These are phyloP conservation scores for Melinaea marsaeus DNA, from an alignment of 2,888 invertebrate species.

Conservation along the genomic window DNA sequence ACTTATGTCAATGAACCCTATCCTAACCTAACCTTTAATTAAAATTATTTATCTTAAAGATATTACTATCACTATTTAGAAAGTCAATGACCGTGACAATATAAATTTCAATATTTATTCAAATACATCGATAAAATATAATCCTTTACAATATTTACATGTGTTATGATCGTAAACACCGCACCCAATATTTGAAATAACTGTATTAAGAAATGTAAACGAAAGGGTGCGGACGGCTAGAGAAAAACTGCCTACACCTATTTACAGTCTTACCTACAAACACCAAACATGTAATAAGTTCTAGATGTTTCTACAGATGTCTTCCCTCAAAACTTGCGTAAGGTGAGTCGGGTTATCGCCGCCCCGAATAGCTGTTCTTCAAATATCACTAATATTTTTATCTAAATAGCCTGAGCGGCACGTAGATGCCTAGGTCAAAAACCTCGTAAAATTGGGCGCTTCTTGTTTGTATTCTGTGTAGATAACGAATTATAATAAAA, in stretches of 20 bases:
- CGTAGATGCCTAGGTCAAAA: constrained; percentile 55
- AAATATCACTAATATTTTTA: constrained; percentile 52
- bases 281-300: constrained; percentile 17
- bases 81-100: too few species aligned
- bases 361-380: constrained; percentile 39
- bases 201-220: constrained; percentile 16
- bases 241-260: constrained; percentile 22
- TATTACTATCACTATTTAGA: too few species aligned
- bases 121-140: constrained; percentile 12
- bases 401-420: constrained; percentile 40
- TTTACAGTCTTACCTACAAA: constrained; percentile 23
- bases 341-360: constrained; percentile 49
- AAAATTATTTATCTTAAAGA: too few species aligned
- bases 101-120: constrained; percentile 3
- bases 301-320: constrained; percentile 23
- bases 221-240: constrained; percentile 27
- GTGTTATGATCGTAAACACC: constrained; percentile 16
- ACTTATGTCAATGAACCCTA: not conserved
- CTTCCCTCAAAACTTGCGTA: constrained; percentile 29
- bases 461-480: constrained; percentile 35
- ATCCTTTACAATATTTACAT: constrained; percentile 21
- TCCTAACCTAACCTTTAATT: not conserved
- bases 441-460: constrained; percentile 54
- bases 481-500: constrained; percentile 33
- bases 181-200: constrained; percentile 30